A percentile compares a stretch with the other conserved stretches of the same genome.
These are phyloP conservation scores for Liparis tanakae DNA, from an alignment of 2,797 vertebrate species.

Conservation along the genomic window DNA sequence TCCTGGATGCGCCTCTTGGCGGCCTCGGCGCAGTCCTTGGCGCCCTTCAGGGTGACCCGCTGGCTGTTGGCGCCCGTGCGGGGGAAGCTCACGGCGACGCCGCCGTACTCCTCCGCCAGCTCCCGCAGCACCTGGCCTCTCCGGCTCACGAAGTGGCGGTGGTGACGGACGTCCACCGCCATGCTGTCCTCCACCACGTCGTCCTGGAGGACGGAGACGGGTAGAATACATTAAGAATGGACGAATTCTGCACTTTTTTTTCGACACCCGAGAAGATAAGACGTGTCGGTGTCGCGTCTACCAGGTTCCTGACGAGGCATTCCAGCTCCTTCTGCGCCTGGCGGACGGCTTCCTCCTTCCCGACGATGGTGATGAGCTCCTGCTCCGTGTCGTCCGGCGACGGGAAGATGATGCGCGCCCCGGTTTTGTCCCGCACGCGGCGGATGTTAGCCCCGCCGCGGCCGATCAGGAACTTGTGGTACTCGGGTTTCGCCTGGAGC, in stretches of 20 bases:
- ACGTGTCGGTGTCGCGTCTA: slow-evolving; percentile 53
- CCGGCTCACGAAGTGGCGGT: slow-evolving; percentile 85
- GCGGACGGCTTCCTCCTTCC: slow-evolving; percentile 83
- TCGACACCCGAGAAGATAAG: no score
- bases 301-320: slow-evolving; percentile 85
- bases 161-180: slow-evolving; percentile 83
- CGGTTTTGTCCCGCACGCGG: slow-evolving; percentile 82
- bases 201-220: slow-evolving; percentile 70
- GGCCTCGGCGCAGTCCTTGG: slow-evolving; percentile 86
- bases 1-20: slow-evolving; percentile 87
- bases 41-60: slow-evolving; percentile 85
- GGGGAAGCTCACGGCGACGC: slow-evolving; percentile 87
- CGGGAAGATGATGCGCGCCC: slow-evolving; percentile 86
- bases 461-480: slow-evolving; percentile 87
- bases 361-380: slow-evolving; percentile 86
- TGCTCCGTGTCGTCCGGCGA: slow-evolving; percentile 82
- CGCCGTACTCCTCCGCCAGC: slow-evolving; percentile 86
- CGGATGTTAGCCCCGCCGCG: slow-evolving; percentile 85
- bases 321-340: slow-evolving; percentile 84
- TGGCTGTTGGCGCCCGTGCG: slow-evolving; percentile 84
- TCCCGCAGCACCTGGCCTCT: slow-evolving; percentile 85
- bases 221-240: neutral
- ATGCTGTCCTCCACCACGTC: slow-evolving; percentile 86
- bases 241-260: no score
- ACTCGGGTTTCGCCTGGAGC: slow-evolving; percentile 85